Percentiles rank a stretch among this genome's conserved stretches.
Evolutionary conservation across 1,140 invertebrate species (phyloP).

Genomic region (Whitmania pigra): DNA sequence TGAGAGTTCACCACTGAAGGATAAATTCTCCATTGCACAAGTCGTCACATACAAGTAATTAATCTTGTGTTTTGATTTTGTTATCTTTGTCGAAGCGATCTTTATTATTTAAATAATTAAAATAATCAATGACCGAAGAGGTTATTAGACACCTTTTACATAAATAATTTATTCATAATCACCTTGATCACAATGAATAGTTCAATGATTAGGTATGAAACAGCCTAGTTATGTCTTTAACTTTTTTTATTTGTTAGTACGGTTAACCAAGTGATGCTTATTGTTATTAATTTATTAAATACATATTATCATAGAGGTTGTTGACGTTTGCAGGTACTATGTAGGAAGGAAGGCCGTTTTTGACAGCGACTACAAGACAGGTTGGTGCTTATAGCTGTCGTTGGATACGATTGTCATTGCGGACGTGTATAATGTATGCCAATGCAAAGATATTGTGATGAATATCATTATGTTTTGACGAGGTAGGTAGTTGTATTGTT

Average conservation of each 20-base stretch:
- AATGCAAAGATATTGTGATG: too few species aligned
- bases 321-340: slow-evolving; percentile 55
- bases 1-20: slow-evolving; percentile 74
- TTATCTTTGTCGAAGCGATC: too few species aligned
- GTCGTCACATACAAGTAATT: slow-evolving; percentile 71
- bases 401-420: too few species aligned
- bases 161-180: too few species aligned
- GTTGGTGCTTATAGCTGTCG: slow-evolving; percentile 38
- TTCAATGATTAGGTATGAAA: not conserved
- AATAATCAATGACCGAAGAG: too few species aligned
- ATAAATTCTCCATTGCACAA: slow-evolving; percentile 68
- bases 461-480: too few species aligned
- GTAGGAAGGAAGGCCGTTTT: slow-evolving; percentile 94
- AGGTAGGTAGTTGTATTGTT: too few species aligned
- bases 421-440: too few species aligned
- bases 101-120: too few species aligned
- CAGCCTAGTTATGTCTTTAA: not conserved
- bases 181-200: not conserved
- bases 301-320: not conserved
- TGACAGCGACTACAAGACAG: slow-evolving; percentile 80
- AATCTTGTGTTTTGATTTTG: too few species aligned
- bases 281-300: too few species aligned
- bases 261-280: not conserved
- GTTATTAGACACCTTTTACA: too few species aligned
- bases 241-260: not conserved